Conservation (phyloP, 2,113 vertebrate species). For the Clarias gariepinus region DNA sequence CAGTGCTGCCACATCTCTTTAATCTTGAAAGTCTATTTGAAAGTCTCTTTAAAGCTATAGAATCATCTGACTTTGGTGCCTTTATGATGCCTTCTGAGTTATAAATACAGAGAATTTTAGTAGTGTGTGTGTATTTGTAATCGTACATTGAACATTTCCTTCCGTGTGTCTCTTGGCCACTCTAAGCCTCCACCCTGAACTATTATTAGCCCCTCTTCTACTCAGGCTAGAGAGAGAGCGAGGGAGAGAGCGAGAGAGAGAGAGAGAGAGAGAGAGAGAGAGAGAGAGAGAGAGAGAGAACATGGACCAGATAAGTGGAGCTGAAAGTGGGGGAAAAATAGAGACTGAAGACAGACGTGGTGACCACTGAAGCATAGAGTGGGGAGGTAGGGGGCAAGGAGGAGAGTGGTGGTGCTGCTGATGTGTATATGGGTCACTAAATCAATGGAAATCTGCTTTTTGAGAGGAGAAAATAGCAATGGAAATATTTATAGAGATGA, state of each 20-base stretch:
- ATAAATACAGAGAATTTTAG: not conserved
- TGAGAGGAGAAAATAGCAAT: slow-evolving; percentile 62
- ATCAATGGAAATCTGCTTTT: slow-evolving; percentile 81
- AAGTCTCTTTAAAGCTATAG: not conserved
- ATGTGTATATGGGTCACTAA: slow-evolving; percentile 77
- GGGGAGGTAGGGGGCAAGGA: slow-evolving; percentile 49
- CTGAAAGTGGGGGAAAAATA: slow-evolving; percentile 5
- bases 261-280: slow-evolving; percentile 23
- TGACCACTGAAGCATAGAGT: slow-evolving; percentile 57
- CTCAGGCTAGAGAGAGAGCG: slow-evolving; percentile 53
- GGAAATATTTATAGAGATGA: slow-evolving; percentile 71
- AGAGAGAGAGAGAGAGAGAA: slow-evolving; percentile 25
- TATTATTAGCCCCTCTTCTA: slow-evolving; percentile 68
- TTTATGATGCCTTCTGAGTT: not conserved
- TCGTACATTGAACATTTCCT: slow-evolving; percentile 29
- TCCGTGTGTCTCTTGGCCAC: slow-evolving; percentile 50
- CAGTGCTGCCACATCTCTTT: not conserved
- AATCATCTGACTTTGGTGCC: not conserved
- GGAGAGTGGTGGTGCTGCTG: slow-evolving; percentile 60
- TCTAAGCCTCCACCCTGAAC: slow-evolving; percentile 58
- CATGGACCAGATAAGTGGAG: slow-evolving; percentile 50
- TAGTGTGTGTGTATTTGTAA: slow-evolving; percentile 1
- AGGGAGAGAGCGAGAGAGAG: not conserved
- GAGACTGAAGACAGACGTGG: slow-evolving; percentile 45
- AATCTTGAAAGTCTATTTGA: not conserved